Conservation (phyloP, 2,797 vertebrate species). For the Coranthus polyacanthus region DNA sequence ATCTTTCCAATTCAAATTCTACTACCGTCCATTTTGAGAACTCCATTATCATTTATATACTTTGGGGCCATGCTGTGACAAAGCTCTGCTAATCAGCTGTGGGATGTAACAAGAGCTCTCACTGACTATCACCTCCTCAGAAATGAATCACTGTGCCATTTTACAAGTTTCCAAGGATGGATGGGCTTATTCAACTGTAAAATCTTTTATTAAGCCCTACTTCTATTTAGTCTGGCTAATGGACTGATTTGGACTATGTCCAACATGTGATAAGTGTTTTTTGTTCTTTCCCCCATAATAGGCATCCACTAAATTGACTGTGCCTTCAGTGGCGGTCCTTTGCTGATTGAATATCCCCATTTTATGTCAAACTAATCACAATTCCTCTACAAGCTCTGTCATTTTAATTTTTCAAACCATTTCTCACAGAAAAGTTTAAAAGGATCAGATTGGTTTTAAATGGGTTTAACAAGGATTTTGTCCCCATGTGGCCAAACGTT, state of each 20-base stretch:
- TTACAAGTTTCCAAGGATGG: conserved; percentile 49
- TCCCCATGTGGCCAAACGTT: not conserved
- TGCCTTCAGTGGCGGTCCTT: conserved; percentile 14
- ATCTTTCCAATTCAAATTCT: conserved; percentile 22
- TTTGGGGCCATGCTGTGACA: conserved; percentile 62
- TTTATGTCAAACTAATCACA: conserved; percentile 21
- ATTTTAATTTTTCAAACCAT: conserved; percentile 3
- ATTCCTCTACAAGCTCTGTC: not conserved
- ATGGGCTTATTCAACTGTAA: conserved; percentile 42
- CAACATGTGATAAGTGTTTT: conserved; percentile 32
- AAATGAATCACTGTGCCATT: conserved; percentile 63
- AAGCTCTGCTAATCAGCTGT: conserved; percentile 66
- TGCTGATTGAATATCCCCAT: conserved; percentile 26
- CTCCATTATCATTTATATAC: conserved; percentile 54
- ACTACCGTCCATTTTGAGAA: conserved; percentile 34
- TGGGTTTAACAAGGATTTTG: conserved; percentile 5
- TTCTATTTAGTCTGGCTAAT: conserved; percentile 47
- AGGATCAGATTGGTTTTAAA: not conserved
- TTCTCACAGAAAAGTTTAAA: conserved; percentile 14
- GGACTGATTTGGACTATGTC: conserved; percentile 44
- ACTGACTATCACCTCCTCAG: conserved; percentile 50
- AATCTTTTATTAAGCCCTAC: conserved; percentile 37
- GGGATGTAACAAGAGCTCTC: conserved; percentile 63
- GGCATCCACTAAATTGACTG: conserved; percentile 17
- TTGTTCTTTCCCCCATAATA: conserved; percentile 38